A percentile compares a stretch with the other conserved stretches of the same genome.
These are phyloP conservation scores for Melieria crassipennis DNA, from an alignment of 2,888 invertebrate genomes.

Conservation along the genomic window DNA sequence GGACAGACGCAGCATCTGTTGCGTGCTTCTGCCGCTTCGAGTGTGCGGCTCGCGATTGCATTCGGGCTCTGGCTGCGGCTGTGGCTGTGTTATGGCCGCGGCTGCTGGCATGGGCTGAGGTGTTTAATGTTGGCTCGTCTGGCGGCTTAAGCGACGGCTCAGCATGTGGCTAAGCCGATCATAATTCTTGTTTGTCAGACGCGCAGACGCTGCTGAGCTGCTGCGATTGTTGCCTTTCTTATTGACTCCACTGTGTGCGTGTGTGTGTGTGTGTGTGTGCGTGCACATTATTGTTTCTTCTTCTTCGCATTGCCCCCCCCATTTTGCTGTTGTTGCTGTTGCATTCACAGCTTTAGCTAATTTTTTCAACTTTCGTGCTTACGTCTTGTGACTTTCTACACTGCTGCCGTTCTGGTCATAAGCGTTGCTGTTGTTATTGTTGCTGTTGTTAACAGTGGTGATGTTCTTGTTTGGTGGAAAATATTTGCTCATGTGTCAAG, in stretches of 20 bases:
- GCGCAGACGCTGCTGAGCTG: conserved; percentile 15
- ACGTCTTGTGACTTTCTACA: conserved; percentile 21
- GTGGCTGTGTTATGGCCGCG: background rate
- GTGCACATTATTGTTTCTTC: conserved; percentile 27
- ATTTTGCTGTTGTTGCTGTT: conserved; percentile 34
- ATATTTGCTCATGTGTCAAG: conserved; percentile 54
- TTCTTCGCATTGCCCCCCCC: conserved; percentile 35
- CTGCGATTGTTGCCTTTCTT: too few relatives aligned
- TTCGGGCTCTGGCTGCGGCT: too few relatives aligned
- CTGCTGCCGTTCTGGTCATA: conserved; percentile 6
- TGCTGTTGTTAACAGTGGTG: conserved; percentile 28
- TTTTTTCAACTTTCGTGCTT: conserved; percentile 32
- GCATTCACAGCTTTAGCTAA: conserved; percentile 29
- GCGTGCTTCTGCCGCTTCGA: too few relatives aligned
- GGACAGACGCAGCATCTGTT: background rate
- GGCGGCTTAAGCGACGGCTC: conserved; percentile 48
- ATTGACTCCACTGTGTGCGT: too few relatives aligned
- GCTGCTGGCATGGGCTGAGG: background rate
- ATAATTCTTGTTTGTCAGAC: conserved; percentile 65
- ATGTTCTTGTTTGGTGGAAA: conserved; percentile 41
- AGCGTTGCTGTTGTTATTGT: conserved; percentile 27
- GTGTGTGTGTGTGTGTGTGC: conserved; percentile 4
- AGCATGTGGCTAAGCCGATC: conserved; percentile 65
- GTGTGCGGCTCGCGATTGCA: too few relatives aligned
- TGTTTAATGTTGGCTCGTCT: conserved; percentile 21